Conservation (phyloP, 2,888 invertebrate genomes). For the Lepidochrysops patricia region DNA sequence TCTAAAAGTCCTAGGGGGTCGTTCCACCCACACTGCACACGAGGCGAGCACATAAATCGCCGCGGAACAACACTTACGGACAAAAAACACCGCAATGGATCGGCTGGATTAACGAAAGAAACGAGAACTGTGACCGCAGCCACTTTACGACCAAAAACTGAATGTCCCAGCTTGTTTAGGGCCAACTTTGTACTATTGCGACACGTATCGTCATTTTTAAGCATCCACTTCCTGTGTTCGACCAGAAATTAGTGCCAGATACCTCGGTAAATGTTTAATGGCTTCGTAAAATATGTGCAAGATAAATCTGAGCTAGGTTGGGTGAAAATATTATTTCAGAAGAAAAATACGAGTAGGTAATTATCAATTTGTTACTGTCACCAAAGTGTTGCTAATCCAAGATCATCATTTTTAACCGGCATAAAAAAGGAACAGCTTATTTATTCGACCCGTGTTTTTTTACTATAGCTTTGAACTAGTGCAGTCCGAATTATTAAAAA, state of each 20-base stretch:
- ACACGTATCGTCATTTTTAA: neutral
- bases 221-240: neutral
- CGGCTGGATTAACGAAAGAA: neutral
- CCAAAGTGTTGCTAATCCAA: no score
- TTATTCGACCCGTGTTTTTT: no score
- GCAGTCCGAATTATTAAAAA: no score
- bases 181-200: neutral
- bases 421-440: no score
- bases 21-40: slow-evolving; percentile 5
- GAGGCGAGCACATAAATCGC: slow-evolving; percentile 2
- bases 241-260: neutral
- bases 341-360: no score
- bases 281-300: neutral
- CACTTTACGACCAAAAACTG: neutral
- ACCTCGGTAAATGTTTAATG: neutral
- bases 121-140: neutral
- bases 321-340: neutral
- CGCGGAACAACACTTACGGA: slow-evolving; percentile 4
- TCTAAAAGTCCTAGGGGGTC: neutral
- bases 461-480: no score
- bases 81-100: slow-evolving; percentile 2
- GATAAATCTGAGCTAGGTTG: neutral
- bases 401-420: no score
- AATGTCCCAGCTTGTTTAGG: neutral
- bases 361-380: no score